These are phyloP conservation scores for Parnassius smintheus DNA, from an alignment of 2,888 invertebrate species.

Conservation along the genomic window DNA sequence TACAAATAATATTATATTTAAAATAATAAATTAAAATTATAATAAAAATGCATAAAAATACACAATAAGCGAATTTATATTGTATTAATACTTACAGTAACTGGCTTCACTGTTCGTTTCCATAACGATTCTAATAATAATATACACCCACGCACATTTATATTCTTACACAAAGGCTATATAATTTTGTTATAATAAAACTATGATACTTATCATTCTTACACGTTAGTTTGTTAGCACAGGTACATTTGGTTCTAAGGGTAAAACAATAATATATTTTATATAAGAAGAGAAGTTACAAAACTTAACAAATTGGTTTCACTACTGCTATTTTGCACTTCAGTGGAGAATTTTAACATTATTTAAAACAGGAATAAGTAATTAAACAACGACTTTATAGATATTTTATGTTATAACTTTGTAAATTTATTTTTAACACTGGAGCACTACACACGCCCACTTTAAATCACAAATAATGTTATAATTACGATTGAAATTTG, in stretches of 20 bases:
- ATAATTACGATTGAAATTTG: constrained; percentile 27
- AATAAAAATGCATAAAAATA: too few species aligned
- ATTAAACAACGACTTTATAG: constrained; percentile 5
- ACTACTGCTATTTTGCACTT: constrained; percentile 5
- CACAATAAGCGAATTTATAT: too few species aligned
- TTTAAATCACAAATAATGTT: constrained; percentile 25
- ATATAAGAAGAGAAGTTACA: not conserved
- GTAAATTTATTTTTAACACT: constrained; percentile 1
- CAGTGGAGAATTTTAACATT: not conserved
- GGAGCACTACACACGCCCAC: constrained; percentile 50
- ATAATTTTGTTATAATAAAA: not conserved
- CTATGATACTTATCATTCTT: too few species aligned
- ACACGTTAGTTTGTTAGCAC: not conserved
- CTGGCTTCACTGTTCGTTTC: constrained; percentile 64
- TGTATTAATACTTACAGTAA: constrained; percentile 54
- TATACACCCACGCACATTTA: constrained; percentile 1
- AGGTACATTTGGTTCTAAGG: too few species aligned
- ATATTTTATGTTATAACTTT: constrained; percentile 16
- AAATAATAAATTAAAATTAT: too few species aligned
- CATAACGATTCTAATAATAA: constrained; percentile 33
- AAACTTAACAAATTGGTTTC: not conserved
- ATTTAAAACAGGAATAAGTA: not conserved
- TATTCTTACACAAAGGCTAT: not conserved
- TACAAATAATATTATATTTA: too few species aligned
- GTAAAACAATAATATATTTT: too few species aligned